Conservation (phyloP, 2,888 invertebrate species). For the Cepaea hortensis region DNA sequence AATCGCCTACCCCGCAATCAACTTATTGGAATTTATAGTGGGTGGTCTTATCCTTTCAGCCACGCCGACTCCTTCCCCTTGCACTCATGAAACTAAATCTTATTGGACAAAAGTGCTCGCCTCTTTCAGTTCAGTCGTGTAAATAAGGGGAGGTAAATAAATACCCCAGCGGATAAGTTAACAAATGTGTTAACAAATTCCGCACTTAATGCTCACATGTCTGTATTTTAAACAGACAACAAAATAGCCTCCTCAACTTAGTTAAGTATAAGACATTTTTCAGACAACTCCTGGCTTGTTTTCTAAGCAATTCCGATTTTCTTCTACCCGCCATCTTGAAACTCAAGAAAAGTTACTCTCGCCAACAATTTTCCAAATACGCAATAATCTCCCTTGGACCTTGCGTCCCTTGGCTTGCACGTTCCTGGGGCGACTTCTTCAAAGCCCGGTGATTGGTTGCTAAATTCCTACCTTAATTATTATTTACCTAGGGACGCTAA, state of each 20-base stretch:
- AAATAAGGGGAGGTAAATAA: background rate
- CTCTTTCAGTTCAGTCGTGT: too few species aligned
- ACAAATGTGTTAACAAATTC: background rate
- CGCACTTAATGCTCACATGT: background rate
- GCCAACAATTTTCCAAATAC: slow-evolving; percentile 38
- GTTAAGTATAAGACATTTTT: slow-evolving; percentile 2
- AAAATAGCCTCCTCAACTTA: background rate
- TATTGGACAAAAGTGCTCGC: background rate
- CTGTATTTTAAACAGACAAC: background rate
- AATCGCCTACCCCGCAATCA: too few species aligned
- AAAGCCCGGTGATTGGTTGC: slow-evolving; percentile 34
- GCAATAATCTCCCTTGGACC: slow-evolving; percentile 41
- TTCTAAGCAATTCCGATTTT: background rate
- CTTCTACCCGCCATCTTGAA: background rate
- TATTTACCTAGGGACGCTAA: slow-evolving; percentile 12
- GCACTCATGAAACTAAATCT: background rate
- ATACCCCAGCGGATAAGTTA: background rate
- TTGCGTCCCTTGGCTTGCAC: background rate
- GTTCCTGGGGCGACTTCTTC: slow-evolving; percentile 23
- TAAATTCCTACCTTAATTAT: slow-evolving; percentile 39
- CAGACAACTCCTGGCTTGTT: background rate
- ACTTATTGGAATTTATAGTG: too few species aligned
- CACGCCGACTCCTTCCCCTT: too few species aligned
- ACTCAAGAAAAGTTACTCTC: background rate
- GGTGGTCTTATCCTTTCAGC: too few species aligned